These are phyloP conservation scores for Chrysotoxum bicinctum DNA, from an alignment of 2,888 invertebrate genomes.

Conservation along the genomic window DNA sequence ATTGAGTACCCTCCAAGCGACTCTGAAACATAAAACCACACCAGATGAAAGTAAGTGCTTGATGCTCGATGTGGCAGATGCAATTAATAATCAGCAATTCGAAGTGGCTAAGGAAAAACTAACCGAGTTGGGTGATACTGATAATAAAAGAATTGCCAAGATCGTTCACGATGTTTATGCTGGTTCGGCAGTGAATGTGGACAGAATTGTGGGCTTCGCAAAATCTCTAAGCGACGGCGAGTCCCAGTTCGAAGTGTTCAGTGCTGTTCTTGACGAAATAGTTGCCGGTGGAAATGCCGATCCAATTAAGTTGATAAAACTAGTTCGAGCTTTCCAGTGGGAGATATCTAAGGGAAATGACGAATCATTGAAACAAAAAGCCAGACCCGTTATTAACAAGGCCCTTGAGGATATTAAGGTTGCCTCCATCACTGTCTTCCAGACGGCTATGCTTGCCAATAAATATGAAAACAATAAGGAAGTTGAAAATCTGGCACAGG, in stretches of 20 bases:
- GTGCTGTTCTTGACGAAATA: background rate
- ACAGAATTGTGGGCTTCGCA: constrained; percentile 13
- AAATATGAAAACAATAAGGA: constrained; percentile 21
- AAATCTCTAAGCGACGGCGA: constrained; percentile 2
- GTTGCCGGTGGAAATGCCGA: constrained; percentile 1
- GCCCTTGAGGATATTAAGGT: constrained; percentile 24
- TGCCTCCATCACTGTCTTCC: background rate
- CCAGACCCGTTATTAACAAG: constrained; percentile 8
- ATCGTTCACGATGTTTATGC: constrained; percentile 42
- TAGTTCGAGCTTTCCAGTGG: constrained; percentile 13
- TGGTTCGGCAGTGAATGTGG: constrained; percentile 17
- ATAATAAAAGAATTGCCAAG: background rate
- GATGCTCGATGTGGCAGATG: constrained; percentile 34
- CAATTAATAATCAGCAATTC: constrained; percentile 12
- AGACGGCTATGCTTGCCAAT: constrained; percentile 20
- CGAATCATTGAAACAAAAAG: background rate
- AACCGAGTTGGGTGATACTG: background rate
- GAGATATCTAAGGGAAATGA: constrained; percentile 5
- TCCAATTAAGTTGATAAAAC: constrained; percentile 16
- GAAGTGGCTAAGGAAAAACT: constrained; percentile 38
- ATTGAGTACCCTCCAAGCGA: constrained; percentile 15
- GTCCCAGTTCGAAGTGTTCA: background rate
- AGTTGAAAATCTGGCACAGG: constrained; percentile 13
- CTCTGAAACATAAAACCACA: constrained; percentile 3
- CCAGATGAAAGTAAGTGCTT: constrained; percentile 36